Evolutionary conservation across 2,797 vertebrate species (phyloP).

Genomic region (Pterois miles): DNA sequence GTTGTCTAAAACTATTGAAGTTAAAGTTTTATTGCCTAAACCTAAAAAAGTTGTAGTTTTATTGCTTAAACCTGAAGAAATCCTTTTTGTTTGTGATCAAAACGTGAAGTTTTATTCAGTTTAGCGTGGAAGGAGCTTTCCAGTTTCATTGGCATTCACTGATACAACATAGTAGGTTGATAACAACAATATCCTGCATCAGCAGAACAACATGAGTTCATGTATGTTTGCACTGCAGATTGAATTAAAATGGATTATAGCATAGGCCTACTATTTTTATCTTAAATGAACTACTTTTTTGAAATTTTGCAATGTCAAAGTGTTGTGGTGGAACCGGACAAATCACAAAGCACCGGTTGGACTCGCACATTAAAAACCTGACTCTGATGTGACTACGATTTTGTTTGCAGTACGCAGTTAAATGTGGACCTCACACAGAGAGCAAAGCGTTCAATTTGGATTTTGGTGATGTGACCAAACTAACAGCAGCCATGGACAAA

Average conservation of each 20-base stretch:
- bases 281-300: background rate
- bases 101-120: no score
- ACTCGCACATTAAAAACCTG: background rate
- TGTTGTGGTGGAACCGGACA: background rate
- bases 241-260: conserved; percentile 10
- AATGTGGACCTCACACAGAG: conserved; percentile 24
- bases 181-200: background rate
- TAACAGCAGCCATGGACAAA: background rate
- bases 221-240: background rate
- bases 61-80: no score
- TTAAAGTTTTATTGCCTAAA: no score
- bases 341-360: background rate
- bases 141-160: no score
- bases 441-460: background rate
- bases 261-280: background rate
- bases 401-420: background rate
- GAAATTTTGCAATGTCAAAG: background rate
- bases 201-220: background rate
- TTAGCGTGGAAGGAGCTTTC: no score
- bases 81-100: no score
- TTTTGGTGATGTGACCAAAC: background rate
- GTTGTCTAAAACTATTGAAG: no score
- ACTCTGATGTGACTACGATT: conserved; percentile 6
- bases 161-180: no score
- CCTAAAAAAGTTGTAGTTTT: no score